Base-by-base conservation (phyloP, 2,888 invertebrate species). In the Cryptosula pallasiana region DNA sequence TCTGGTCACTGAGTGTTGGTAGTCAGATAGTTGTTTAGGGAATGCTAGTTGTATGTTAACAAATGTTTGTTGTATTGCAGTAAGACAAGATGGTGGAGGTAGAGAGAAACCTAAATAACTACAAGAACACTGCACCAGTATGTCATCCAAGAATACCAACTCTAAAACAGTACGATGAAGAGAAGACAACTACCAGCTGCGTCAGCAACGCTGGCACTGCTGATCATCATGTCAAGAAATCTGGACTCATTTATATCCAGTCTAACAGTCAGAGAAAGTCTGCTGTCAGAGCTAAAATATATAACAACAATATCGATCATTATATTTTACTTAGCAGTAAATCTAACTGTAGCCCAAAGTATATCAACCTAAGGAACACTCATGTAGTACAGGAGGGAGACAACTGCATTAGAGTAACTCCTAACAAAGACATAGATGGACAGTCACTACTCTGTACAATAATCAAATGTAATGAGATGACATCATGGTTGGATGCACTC, bases 101-200 rank as follows among this genome's bases (percentile, higher is more conserved):
- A 55, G 55, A 55, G 55, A 55, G 25, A 5, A 55, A 3, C 5
- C 23, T 16, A 55, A 20, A 20, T 16, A n/a, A 5, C 23, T n/a
- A n/a, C n/a, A n/a, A n/a, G n/a, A n/a, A n/a, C n/a, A n/a, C n/a
- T n/a, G 45, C 45, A 13, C 9, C 20, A 13, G 55, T 23, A 55
- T 20, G 55, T 55, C 55, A 55, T n/a, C 55, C 55, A 20, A 55
- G 55, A 55, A 5, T 55, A 55, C 55, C 55, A 55, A 55, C 55
- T n/a, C 16, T 55, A 25, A 55, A 55, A n/a, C n/a, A 55, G 5
- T 55, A 55, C 55, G 16, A 55, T n/a, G 9, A 55, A 25, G n/a
- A 55, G 55, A 55, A n/a, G 5, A 45, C 9, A 13, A 45, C 9
- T 9, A 45, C 45, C 9, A n/a, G n/a, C n/a, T n/a, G n/a, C n/a